A percentile compares a stretch with the other conserved stretches of the same genome.
Evolutionary conservation across 2,888 invertebrate species (phyloP).

Genomic region (Nematopogon swammerdamellus): DNA sequence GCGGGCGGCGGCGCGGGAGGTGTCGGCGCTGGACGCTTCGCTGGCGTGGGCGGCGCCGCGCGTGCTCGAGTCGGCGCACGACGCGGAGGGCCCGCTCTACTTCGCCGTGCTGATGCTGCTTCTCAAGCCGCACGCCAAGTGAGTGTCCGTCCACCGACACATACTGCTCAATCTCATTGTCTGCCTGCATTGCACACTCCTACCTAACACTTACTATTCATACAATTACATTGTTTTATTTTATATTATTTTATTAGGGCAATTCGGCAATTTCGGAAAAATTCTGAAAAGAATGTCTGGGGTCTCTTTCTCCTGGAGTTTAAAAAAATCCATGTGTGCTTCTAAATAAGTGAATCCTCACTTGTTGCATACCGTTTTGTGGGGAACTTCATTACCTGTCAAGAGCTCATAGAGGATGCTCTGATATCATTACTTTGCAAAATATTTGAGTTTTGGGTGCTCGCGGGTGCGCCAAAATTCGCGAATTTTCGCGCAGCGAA

Average conservation of each 20-base stretch:
- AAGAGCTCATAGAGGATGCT: no score
- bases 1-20: slow-evolving; percentile 73
- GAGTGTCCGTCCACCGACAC: slow-evolving; percentile 12
- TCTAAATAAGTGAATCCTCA: no score
- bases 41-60: slow-evolving; percentile 61
- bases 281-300: no score
- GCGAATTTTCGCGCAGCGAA: no score
- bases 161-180: not conserved
- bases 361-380: no score
- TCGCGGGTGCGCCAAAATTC: no score
- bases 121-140: slow-evolving; percentile 67
- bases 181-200: not conserved
- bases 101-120: slow-evolving; percentile 78
- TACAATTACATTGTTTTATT: not conserved
- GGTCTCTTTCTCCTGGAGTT: no score
- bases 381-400: no score
- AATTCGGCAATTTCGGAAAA: no score
- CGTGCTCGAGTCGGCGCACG: slow-evolving; percentile 80
- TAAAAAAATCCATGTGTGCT: no score
- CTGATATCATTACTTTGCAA: no score
- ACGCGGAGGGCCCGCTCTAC: slow-evolving; percentile 91
- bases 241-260: not conserved
- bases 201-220: not conserved
- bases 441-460: no score
- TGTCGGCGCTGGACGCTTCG: slow-evolving; percentile 70